Evolutionary conservation across 1,140 invertebrate species (phyloP), one percentile per base, ranked within the genome.

Genomic region (Pararge aegeria): DNA sequence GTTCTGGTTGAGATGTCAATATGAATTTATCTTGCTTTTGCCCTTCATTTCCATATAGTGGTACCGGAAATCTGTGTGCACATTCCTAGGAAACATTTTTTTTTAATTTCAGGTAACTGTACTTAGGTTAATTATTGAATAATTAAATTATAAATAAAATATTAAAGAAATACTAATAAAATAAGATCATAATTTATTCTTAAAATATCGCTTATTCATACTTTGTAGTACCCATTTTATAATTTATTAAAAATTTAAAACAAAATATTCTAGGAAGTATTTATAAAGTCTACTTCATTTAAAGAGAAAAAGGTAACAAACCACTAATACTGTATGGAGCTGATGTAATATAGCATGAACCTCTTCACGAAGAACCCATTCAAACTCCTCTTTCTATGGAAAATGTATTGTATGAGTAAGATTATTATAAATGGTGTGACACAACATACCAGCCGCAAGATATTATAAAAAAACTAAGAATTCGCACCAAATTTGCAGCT

Each of bases 1-100:
- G 95, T 83, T 98, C 96, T 56, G 95, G 94, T 27, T 95, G 93
- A 49, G 95, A 95, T 56, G 94, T 94, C 69, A 98, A 91, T 58
- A 97, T 93, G 83, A 96, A 97, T 91, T 97, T 97, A 80, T 98
- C 96, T 76, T 95, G 95, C 87, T 97, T 97, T 66, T 94, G 93
- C 49, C 95, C 95, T 79, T 96, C 95, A 83, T 94, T 95, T 34
- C 95, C 95, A 90, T 95, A 95, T 49, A 96, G 89, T 19, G 95
- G 93, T 53, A 96, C 92, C 54, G 96, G 96, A 90, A 97, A 97
- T 65, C 95, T 92, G 71, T 95, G 93, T 9, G 95, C 95, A 90
- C 96, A 97, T 90, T 97, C 96, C 95, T 97, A 62, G 66, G 51
- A 67, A 57, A 55, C 7, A 7, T 24, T 24, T 24, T 24, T 24